These are phyloP conservation scores for Rhagium mordax DNA, from an alignment of 2,888 invertebrate species.

Conservation along the genomic window DNA sequence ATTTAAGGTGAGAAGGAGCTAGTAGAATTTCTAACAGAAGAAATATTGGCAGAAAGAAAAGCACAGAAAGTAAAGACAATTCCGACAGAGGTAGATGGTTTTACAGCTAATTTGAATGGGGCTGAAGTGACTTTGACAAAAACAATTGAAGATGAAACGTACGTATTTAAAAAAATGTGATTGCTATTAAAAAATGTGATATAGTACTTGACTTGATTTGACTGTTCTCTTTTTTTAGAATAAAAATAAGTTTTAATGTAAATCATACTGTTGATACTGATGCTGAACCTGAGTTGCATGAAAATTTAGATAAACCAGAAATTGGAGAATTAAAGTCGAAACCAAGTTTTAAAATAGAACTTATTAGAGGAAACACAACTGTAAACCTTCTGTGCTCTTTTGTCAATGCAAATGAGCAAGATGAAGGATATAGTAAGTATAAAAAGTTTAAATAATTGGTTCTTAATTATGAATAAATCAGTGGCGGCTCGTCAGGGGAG, in stretches of 20 bases:
- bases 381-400: conserved; percentile 91
- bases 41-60: conserved; percentile 93
- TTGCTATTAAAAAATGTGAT: not conserved
- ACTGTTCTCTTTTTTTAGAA: conserved; percentile 69
- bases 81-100: conserved; percentile 86
- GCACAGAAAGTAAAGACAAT: conserved; percentile 83
- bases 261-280: conserved; percentile 96
- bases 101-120: conserved; percentile 83
- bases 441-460: not conserved
- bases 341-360: conserved; percentile 92
- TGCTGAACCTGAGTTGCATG: conserved; percentile 77
- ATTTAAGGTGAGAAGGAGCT: conserved; percentile 86
- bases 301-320: conserved; percentile 79
- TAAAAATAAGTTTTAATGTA: conserved; percentile 89
- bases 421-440: conserved; percentile 81
- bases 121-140: conserved; percentile 90
- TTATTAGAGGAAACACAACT: conserved; percentile 83
- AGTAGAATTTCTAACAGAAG: conserved; percentile 92
- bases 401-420: conserved; percentile 75
- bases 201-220: not conserved
- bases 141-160: conserved; percentile 80
- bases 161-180: conserved; percentile 66
- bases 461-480: conserved; percentile 28
- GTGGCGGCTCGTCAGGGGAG: too few species aligned
- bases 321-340: conserved; percentile 90